Conservation (phyloP, 2,888 invertebrate species). For the Isotomurus palustris region DNA sequence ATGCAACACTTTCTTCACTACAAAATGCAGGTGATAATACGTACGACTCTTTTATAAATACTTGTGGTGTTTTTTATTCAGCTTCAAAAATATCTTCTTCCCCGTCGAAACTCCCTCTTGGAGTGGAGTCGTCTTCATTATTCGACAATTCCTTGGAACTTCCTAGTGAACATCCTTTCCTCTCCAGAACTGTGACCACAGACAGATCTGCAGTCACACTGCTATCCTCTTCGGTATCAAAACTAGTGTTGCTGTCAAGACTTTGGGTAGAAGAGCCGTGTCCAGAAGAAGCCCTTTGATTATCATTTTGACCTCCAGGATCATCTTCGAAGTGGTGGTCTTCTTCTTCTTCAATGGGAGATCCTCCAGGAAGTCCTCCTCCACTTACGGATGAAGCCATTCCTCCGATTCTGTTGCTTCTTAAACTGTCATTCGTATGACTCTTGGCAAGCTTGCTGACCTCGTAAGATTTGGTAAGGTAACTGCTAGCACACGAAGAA, state of each 20-base stretch:
- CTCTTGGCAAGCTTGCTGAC: not conserved
- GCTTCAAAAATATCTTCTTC: too few relatives aligned
- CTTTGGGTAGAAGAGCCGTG: not conserved
- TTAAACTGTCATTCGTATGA: not conserved
- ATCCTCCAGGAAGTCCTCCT: not conserved
- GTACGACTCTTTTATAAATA: too few relatives aligned
- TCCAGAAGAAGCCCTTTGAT: too few relatives aligned
- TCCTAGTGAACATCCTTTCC: too few relatives aligned
- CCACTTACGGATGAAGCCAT: not conserved
- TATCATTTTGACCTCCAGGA: not conserved
- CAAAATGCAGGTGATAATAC: too few relatives aligned
- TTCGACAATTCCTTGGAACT: too few relatives aligned
- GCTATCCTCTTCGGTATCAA: conserved; percentile 10
- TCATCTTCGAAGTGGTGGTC: not conserved
- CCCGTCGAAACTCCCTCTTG: too few relatives aligned
- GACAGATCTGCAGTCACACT: conserved; percentile 5
- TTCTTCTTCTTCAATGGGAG: conserved; percentile 5
- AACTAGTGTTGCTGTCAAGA: conserved; percentile 7
- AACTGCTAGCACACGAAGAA: conserved; percentile 4
- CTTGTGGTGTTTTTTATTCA: too few relatives aligned
- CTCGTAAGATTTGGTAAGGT: not conserved
- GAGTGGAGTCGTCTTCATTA: too few relatives aligned
- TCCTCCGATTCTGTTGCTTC: not conserved
- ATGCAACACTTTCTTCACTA: too few relatives aligned
- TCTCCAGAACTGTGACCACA: conserved; percentile 1